A percentile compares a stretch with the other conserved stretches of the same genome.
Conservation (phyloP, 1,140 invertebrate species). For the Lasioglossum albipes region DNA sequence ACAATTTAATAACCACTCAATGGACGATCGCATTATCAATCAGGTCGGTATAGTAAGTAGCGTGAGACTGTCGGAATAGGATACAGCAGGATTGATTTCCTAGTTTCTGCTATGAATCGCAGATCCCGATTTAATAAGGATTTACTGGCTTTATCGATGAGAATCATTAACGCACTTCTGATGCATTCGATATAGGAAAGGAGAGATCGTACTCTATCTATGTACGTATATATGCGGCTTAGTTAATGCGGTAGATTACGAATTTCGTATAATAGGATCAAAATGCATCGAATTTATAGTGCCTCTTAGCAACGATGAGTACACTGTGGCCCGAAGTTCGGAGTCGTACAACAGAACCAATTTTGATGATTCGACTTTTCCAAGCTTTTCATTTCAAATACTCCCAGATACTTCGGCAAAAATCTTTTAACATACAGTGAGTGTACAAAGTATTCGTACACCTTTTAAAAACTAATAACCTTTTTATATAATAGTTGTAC, state of each 20-base stretch:
- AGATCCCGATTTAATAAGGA: conserved; percentile 10
- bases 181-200: not conserved
- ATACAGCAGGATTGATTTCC: not conserved
- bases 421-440: too few relatives aligned
- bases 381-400: too few relatives aligned
- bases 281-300: not conserved
- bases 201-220: not conserved
- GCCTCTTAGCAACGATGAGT: not conserved
- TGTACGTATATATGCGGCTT: not conserved
- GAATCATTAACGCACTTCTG: conserved; percentile 19
- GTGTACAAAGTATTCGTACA: too few relatives aligned
- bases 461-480: too few relatives aligned
- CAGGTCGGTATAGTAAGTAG: not conserved
- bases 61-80: not conserved
- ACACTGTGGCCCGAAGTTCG: too few relatives aligned
- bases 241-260: not conserved
- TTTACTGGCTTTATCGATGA: not conserved
- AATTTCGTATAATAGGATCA: not conserved
- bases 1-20: not conserved
- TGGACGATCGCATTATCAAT: not conserved
- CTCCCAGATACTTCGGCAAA: too few relatives aligned
- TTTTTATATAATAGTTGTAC: too few relatives aligned
- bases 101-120: not conserved
- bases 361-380: too few relatives aligned
- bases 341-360: too few relatives aligned